Conservation (phyloP, 2,797 vertebrate genomes). For the Notamacropus eugenii region DNA sequence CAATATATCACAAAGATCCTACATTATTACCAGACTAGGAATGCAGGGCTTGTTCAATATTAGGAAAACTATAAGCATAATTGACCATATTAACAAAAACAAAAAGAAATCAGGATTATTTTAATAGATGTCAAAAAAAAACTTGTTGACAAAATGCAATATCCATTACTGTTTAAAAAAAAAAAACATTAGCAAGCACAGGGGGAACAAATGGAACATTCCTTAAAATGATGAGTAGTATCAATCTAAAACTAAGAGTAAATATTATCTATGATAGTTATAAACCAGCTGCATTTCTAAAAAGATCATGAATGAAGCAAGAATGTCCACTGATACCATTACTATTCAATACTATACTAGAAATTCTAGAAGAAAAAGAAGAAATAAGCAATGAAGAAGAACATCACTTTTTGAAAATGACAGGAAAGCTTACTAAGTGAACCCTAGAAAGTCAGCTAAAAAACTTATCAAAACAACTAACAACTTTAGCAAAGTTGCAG, state of each 20-base stretch:
- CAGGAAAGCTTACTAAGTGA: background rate
- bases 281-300: background rate
- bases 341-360: background rate
- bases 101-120: background rate
- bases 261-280: background rate
- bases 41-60: background rate
- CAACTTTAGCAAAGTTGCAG: background rate
- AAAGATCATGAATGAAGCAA: background rate
- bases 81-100: background rate
- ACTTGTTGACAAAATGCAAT: background rate
- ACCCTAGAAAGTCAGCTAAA: background rate
- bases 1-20: background rate
- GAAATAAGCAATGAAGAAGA: background rate
- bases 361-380: background rate
- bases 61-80: background rate
- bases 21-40: background rate
- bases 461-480: background rate
- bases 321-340: background rate
- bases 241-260: background rate
- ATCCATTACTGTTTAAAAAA: background rate
- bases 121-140: background rate
- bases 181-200: background rate
- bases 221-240: background rate
- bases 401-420: background rate
- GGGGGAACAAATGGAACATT: background rate